Conservation (phyloP, 2,113 vertebrate species). For the Crotophaga sulcirostris region DNA sequence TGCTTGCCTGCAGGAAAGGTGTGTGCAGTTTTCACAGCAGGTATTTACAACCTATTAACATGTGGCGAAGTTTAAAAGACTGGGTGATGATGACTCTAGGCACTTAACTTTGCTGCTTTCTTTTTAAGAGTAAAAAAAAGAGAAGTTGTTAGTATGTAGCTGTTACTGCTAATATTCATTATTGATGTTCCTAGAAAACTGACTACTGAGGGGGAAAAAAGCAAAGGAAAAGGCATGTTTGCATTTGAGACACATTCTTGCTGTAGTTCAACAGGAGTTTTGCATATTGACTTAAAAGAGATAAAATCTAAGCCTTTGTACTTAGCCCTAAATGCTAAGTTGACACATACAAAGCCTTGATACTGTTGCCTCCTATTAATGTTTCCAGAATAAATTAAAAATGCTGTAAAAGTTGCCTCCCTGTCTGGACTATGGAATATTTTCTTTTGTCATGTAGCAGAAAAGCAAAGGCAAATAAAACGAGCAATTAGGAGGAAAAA, state of each 20-base stretch:
- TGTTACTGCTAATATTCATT: background rate
- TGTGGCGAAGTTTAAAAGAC: background rate
- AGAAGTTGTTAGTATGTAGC: background rate
- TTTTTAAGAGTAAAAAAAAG: background rate
- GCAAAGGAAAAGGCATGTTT: background rate
- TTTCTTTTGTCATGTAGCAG: background rate
- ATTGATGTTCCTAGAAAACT: background rate
- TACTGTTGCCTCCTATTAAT: background rate
- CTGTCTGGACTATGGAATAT: background rate
- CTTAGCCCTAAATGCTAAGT: background rate
- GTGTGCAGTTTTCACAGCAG: background rate
- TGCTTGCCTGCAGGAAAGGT: background rate
- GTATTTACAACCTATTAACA: background rate
- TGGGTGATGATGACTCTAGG: background rate
- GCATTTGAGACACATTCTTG: background rate
- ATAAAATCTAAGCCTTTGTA: background rate
- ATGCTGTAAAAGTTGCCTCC: background rate
- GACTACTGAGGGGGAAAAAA: fast-evolving
- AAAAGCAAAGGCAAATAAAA: background rate
- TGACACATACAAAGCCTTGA: background rate
- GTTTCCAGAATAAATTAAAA: background rate
- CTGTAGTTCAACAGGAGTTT: background rate
- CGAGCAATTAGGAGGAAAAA: background rate
- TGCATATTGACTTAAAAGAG: background rate
- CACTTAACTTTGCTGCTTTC: background rate